A percentile compares a stretch with the other conserved stretches of the same genome.
Conservation (phyloP, 2,113 vertebrate genomes). For the Argyrosomus japonicus region DNA sequence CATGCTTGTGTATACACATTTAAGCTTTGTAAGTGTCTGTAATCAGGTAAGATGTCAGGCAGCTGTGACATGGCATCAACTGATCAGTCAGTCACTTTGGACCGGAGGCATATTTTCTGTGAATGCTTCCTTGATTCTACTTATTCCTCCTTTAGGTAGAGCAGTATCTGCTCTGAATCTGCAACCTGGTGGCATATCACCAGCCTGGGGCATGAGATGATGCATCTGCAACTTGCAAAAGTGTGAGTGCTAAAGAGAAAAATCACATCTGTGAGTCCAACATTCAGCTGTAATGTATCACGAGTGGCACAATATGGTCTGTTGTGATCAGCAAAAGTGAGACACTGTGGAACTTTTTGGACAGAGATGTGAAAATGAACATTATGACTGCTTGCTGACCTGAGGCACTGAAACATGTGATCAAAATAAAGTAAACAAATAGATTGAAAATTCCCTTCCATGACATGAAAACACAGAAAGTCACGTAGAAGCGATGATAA, state of each 20-base stretch:
- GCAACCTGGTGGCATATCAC: constrained; percentile 5
- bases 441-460: not conserved
- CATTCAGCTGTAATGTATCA: not conserved
- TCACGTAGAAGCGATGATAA: not conserved
- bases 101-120: not conserved
- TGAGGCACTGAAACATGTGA: constrained; percentile 3
- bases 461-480: constrained; percentile 12
- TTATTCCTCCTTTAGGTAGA: not conserved
- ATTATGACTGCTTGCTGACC: not conserved
- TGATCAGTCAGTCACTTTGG: not conserved
- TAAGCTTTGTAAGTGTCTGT: not conserved
- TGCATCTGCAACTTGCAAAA: not conserved
- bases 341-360: not conserved
- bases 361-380: constrained; percentile 6
- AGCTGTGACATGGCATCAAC: not conserved
- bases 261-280: not conserved
- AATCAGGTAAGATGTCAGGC: constrained; percentile 18
- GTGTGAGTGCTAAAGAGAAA: not conserved
- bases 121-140: not conserved
- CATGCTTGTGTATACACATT: not conserved
- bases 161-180: not conserved
- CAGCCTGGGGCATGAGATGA: not conserved
- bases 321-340: not conserved
- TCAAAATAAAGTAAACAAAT: constrained; percentile 2
- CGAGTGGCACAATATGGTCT: not conserved